Conservation (phyloP, 2,797 vertebrate genomes). For the Spinus pinus region DNA sequence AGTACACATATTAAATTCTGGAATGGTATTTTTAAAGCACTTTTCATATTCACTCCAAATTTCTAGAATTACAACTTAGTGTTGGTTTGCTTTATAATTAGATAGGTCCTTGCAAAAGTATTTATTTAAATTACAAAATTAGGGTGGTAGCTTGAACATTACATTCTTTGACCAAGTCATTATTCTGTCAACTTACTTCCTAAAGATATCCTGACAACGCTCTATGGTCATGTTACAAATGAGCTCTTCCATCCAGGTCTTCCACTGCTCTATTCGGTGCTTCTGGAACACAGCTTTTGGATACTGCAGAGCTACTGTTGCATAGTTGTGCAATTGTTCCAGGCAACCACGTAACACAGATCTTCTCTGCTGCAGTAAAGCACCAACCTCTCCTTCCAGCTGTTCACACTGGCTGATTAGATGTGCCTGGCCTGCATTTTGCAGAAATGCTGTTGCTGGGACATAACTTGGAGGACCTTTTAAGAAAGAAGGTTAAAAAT, state of each 20-base stretch:
- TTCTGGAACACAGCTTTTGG: constrained; percentile 89
- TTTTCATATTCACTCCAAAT: neutral
- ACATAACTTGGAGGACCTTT: constrained; percentile 97
- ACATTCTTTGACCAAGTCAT: neutral
- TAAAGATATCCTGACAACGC: constrained; percentile 88
- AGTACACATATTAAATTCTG: neutral
- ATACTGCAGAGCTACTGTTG: constrained; percentile 93
- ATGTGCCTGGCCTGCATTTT: constrained; percentile 96
- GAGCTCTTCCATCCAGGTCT: constrained; percentile 95
- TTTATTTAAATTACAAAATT: neutral
- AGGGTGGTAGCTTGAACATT: neutral
- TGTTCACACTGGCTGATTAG: constrained; percentile 95
- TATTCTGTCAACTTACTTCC: constrained; percentile 82
- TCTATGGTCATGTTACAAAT: constrained; percentile 90
- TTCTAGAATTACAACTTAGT: neutral
- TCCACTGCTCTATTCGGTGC: constrained; percentile 94
- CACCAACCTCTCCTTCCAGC: constrained; percentile 89
- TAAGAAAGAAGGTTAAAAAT: neutral
- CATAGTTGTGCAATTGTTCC: constrained; percentile 96
- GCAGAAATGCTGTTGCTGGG: constrained; percentile 94
- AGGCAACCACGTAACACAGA: constrained; percentile 88
- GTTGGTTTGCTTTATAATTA: neutral
- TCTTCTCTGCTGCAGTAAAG: constrained; percentile 91
- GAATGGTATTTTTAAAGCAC: neutral
- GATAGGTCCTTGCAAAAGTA: neutral